A percentile compares a stretch with the other conserved stretches of the same genome.
Evolutionary conservation across 2,888 invertebrate species (phyloP).

Genomic region (Pterobdella sp.): DNA sequence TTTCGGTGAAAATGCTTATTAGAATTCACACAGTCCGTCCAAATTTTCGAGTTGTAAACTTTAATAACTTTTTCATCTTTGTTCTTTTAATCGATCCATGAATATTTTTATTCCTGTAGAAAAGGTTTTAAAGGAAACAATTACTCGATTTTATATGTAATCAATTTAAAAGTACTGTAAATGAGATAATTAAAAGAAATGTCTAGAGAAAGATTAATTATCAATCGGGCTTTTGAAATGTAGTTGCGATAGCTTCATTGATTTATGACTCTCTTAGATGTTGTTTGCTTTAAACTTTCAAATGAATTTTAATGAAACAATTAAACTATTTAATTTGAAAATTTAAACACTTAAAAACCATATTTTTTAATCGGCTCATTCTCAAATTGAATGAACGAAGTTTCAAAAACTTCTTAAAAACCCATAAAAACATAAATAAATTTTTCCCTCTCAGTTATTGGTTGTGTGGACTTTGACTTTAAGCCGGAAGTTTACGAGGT

Average conservation of each 20-base stretch:
- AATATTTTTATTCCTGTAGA: too few relatives aligned
- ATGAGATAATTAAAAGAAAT: too few relatives aligned
- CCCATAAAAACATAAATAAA: neutral
- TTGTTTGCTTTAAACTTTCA: neutral
- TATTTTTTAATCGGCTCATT: neutral
- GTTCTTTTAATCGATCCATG: too few relatives aligned
- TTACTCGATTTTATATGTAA: too few relatives aligned
- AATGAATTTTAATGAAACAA: neutral
- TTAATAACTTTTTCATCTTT: too few relatives aligned
- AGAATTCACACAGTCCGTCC: too few relatives aligned
- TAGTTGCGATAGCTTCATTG: neutral
- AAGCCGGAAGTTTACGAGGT: neutral
- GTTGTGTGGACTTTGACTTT: conserved; percentile 18
- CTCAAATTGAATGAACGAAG: neutral
- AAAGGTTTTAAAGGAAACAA: neutral
- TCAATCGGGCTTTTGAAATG: neutral
- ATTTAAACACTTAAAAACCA: too few relatives aligned
- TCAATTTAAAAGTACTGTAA: too few relatives aligned
- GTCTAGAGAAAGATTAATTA: neutral
- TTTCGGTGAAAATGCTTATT: too few relatives aligned
- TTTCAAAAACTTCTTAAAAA: neutral
- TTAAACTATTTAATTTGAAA: too few relatives aligned
- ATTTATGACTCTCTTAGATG: neutral
- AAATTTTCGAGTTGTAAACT: too few relatives aligned
- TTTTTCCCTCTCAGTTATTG: conserved; percentile 14